Evolutionary conservation across 2,113 vertebrate genomes (phyloP).

Genomic region (Microtus oregoni): DNA sequence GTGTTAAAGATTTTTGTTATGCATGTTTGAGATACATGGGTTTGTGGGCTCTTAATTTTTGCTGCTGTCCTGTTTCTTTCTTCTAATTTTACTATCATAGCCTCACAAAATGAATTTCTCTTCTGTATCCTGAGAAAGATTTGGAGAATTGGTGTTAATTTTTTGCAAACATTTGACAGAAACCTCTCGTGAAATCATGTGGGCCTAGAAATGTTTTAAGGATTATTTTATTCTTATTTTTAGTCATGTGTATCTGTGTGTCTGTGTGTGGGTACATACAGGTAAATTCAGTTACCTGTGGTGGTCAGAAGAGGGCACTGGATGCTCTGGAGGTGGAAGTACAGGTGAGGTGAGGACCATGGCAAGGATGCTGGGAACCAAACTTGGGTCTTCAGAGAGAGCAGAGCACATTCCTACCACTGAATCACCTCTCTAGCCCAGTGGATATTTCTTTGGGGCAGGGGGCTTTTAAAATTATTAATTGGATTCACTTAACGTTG

Average conservation of each 20-base stretch:
- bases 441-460: neutral
- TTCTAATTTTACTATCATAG: neutral
- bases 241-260: neutral
- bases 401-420: neutral
- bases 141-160: neutral
- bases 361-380: neutral
- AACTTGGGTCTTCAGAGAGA: neutral
- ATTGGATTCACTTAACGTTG: neutral
- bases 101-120: neutral
- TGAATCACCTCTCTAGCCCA: neutral
- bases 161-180: neutral
- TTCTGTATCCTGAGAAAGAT: constrained; percentile 25
- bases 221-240: neutral
- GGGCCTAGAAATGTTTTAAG: neutral
- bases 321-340: neutral
- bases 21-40: neutral
- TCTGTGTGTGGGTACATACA: neutral
- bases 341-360: neutral
- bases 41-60: neutral
- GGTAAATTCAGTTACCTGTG: neutral
- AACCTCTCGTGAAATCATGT: neutral
- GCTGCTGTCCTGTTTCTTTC: neutral
- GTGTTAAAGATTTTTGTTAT: neutral
- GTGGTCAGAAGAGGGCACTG: neutral
- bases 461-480: neutral